Base-by-base conservation (phyloP, 2,113 vertebrate genomes). In the Acrocephalus kingi region DNA sequence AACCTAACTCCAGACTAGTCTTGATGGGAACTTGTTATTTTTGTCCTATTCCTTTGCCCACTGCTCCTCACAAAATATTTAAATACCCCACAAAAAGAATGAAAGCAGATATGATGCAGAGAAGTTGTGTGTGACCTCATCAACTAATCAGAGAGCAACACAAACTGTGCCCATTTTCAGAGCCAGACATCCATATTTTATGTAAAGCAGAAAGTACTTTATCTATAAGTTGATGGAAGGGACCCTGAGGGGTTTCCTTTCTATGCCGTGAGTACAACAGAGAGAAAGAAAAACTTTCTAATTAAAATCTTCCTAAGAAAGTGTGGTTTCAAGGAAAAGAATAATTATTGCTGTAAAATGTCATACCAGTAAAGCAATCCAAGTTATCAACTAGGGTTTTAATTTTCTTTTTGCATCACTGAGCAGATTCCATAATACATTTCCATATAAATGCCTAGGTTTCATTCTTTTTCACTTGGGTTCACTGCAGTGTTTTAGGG, bases 251-350 rank as follows among this genome's bases (percentile, higher is more conserved):
- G 8, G 3, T 49, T 91, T 93, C 24, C 28, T 64, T 89, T 63
- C 13, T 19, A 18, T 61, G 24, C 6, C 4, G 2, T 41, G 33
- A 78, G 33, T 59, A 74, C 16, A 74, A 67, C 15, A 74, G 55
- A 56, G 17, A 68, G 43, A 84, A 93, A 64, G 54, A 72, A 58
- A 83, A 97, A 84, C 64, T 87, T 94, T 74, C 64, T 59, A 87
- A 86, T 94, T 93, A 93, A 92, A 93, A 91, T 81, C 55, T 87
- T 91, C 54, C n/a, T 64, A 27, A 31, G 24, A 89, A 93, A 31
- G 15, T 72, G 37, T 64, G 13, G 17, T 79, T 89, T 89, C 74
- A 89, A 64, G 31, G 43, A 87, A 84, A 87, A 37, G 27, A 87
- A 75, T 91, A 84, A 93, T 87, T 84, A 78, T 64, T 93, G 27